Percentiles rank a stretch among this genome's conserved stretches.
Evolutionary conservation across 2,113 vertebrate species (phyloP).

Genomic region (Neodontobutis hainanensis): DNA sequence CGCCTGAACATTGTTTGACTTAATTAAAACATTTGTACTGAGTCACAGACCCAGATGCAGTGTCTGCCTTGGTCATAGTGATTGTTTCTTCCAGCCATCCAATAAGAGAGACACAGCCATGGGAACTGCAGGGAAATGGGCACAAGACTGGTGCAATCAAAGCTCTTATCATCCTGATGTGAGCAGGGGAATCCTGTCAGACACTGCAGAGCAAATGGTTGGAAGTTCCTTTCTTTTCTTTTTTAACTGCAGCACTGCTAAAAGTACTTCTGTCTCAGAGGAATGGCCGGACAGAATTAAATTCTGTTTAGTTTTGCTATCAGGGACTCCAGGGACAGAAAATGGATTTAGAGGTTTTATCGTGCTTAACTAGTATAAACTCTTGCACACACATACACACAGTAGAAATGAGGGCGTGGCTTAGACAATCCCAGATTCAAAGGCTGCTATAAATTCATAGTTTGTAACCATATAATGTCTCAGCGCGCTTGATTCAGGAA

Average conservation of each 20-base stretch:
- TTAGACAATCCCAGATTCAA: background rate
- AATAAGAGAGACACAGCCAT: constrained; percentile 44
- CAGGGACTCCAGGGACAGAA: constrained; percentile 1
- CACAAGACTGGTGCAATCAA: constrained; percentile 46
- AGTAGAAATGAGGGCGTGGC: background rate
- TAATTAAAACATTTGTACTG: constrained; percentile 66
- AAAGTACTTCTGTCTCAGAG: constrained; percentile 18
- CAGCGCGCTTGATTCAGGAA: background rate
- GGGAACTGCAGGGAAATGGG: constrained; percentile 40
- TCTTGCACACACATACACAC: background rate
- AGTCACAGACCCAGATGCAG: constrained; percentile 28
- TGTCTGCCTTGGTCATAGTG: constrained; percentile 39
- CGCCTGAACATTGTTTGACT: constrained; percentile 52
- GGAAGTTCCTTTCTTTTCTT: constrained; percentile 14
- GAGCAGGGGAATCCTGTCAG: constrained; percentile 41
- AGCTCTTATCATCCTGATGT: constrained; percentile 39
- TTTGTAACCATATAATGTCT: background rate
- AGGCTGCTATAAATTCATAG: constrained; percentile 1
- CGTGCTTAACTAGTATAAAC: background rate
- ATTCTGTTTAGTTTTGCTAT: constrained; percentile 25
- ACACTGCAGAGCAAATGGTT: constrained; percentile 24
- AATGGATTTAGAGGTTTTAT: constrained; percentile 4
- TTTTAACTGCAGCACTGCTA: constrained; percentile 28
- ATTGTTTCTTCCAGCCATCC: constrained; percentile 41
- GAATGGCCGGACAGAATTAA: constrained; percentile 13